phyloP scores from a whole-genome alignment of 2,113 vertebrate species.

The Aspidoscelis tigris region DNA sequence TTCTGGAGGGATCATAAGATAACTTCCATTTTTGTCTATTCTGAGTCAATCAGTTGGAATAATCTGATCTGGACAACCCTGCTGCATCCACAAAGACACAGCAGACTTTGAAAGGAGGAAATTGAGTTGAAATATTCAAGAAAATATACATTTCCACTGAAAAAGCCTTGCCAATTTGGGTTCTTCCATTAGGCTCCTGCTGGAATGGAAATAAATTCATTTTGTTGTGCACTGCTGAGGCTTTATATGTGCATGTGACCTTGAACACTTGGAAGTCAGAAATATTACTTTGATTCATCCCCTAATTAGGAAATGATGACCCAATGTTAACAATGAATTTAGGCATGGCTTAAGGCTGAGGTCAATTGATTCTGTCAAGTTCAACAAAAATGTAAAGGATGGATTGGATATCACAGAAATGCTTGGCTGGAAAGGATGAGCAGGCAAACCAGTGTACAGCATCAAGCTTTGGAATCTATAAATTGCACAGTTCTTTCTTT shows the following conservation, averaged over 20 bases:
- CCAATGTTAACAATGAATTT: no score
- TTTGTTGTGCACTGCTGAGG: no score
- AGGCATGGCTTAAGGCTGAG: neutral
- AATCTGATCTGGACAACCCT: no score
- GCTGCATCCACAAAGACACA: no score
- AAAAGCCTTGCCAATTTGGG: neutral
- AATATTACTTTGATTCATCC: neutral
- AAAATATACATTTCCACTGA: no score
- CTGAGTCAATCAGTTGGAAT: no score
- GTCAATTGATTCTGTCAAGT: neutral
- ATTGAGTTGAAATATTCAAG: no score
- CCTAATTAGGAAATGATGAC: neutral
- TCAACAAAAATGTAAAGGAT: neutral
- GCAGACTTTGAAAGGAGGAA: no score
- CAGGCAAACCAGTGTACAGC: rapidly evolving
- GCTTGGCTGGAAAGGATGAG: neutral
- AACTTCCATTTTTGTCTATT: no score
- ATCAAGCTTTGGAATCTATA: neutral
- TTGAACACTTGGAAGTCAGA: neutral
- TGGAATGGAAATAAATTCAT: no score
- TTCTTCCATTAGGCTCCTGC: neutral
- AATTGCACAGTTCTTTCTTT: constrained; percentile 35
- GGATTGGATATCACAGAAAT: neutral
- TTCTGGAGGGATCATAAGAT: no score
- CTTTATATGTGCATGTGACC: neutral